Evolutionary conservation across 92 coral and sea anemone genomes (phyloP).

Genomic region (Phenganax stokvisi): DNA sequence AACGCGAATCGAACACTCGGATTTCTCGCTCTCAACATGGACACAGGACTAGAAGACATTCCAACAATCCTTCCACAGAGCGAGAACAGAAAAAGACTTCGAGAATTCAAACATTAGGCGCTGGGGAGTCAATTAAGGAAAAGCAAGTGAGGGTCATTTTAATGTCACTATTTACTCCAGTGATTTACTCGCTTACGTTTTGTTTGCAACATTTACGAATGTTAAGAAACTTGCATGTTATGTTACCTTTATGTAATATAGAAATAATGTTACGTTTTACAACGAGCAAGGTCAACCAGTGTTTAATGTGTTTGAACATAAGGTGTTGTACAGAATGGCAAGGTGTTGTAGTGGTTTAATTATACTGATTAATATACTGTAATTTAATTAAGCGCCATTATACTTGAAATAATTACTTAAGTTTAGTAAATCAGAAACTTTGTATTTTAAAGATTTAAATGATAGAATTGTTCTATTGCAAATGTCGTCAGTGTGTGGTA

Average conservation of each 20-base stretch:
- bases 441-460: not conserved
- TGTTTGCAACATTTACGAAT: not conserved
- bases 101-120: conserved; percentile 73
- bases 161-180: not conserved
- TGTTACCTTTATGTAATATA: not conserved
- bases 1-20: conserved; percentile 17
- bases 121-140: conserved; percentile 93
- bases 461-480: not conserved
- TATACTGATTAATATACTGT: no score
- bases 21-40: conserved; percentile 40
- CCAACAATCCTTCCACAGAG: conserved; percentile 81
- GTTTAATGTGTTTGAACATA: not conserved
- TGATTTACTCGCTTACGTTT: not conserved
- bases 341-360: no score
- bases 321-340: not conserved
- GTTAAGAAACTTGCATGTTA: not conserved
- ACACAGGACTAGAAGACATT: conserved; percentile 71
- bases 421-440: not conserved
- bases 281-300: not conserved
- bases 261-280: not conserved
- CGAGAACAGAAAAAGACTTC: conserved; percentile 97
- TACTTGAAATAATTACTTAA: not conserved
- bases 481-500: no score
- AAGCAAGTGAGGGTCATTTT: conserved; percentile 62
- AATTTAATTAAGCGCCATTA: no score